A percentile compares a stretch with the other conserved stretches of the same genome.
Conservation (phyloP, 2,888 invertebrate genomes). For the Carabus problematicus region DNA sequence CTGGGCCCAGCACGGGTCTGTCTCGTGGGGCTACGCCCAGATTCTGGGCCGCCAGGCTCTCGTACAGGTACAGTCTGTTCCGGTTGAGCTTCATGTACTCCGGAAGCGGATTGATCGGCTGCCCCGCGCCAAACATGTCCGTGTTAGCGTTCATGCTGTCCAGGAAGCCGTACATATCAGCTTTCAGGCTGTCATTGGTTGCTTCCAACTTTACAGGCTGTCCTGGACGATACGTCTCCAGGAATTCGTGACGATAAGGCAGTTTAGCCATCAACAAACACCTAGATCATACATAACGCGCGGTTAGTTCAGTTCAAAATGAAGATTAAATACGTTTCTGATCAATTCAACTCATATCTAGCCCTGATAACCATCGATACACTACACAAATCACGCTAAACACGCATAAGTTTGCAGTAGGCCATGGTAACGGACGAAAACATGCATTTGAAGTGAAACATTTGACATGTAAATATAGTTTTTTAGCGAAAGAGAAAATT, state of each 20-base stretch:
- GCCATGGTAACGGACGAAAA: too few relatives aligned
- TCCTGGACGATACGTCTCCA: not conserved
- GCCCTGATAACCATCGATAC: too few relatives aligned
- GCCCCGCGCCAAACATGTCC: not conserved
- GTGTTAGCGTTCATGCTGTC: not conserved
- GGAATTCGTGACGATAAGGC: not conserved
- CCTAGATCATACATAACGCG: not conserved
- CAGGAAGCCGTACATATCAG: not conserved
- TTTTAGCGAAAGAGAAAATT: not conserved
- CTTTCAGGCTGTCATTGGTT: not conserved
- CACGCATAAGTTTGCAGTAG: too few relatives aligned
- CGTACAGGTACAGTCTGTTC: not conserved
- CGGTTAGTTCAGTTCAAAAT: too few relatives aligned
- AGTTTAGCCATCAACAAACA: not conserved
- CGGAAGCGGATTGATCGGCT: not conserved
- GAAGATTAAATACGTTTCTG: too few relatives aligned
- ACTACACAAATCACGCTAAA: too few relatives aligned
- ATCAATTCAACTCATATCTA: too few relatives aligned
- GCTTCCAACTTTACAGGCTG: not conserved
- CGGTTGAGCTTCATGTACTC: conserved; percentile 4
- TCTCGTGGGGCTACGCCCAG: not conserved
- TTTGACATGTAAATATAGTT: not conserved
- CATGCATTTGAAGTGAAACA: too few relatives aligned
- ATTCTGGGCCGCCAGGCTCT: not conserved
- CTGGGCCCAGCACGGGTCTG: not conserved